Evolutionary conservation across 2,113 vertebrate genomes (phyloP), one percentile per base, ranked within the genome.

Genomic region (Pseudopodoces humilis): DNA sequence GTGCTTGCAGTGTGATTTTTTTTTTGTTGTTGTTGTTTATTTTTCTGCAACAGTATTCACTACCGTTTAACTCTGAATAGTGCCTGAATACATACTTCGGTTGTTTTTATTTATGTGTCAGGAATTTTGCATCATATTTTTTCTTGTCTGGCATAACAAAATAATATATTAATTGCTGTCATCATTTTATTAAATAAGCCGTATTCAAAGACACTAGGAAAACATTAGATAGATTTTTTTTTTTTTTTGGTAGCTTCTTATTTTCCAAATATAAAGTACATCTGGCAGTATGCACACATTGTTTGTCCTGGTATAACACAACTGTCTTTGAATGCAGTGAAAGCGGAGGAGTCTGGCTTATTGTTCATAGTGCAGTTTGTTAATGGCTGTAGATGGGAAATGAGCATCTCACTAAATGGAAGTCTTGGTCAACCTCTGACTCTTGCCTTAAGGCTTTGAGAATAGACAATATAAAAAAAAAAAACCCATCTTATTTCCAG

Each of bases 401-500:
- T 96, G 95, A 98, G 90, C 97, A 97, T 97, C 96, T 97, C 83
- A 46, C 96, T 97, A 97, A 98, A 97, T 97, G 95, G 95, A 97
- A 97, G 95, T 96, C 97, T 97, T 96, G 91, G 94, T 91, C 96
- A 97, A 97, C 97, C 98, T 97, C 95, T 98, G 97, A 98, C 97
- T 97, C 96, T 97, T 97, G 96, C 97, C 96, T 96, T 97, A 97
- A 97, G 96, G 96, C 95, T 96, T 97, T 97, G 95, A 94, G 94
- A 98, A 96, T 79, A 98, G 95, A 97, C 97, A 98, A 96, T 97
- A 89, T 74, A 86, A 95, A 96, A 97, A 93, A 96, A 95, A 96
- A 97, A 93, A n/a, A 97, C 76, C 52, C 82, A 94, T 94, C 95
- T 92, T 96, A 94, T 97, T 98, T 98, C 96, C 98, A 98, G 97